A percentile compares a stretch with the other conserved stretches of the same genome.
phyloP scores from a whole-genome alignment of 2,113 vertebrate genomes.

The Oryzias celebensis region DNA sequence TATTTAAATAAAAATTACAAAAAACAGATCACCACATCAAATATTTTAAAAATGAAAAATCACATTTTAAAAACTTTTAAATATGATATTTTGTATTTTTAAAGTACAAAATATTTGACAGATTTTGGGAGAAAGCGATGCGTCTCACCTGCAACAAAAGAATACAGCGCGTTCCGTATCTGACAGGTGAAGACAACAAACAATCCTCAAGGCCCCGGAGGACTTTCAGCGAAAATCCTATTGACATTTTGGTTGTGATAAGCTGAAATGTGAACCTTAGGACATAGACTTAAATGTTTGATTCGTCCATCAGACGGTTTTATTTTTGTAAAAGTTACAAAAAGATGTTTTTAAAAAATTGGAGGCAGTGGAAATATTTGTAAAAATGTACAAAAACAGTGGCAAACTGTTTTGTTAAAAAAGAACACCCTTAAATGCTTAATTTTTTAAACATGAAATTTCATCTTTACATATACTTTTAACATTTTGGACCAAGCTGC shows the following conservation, averaged over 20 bases:
- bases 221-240: conserved; percentile 10
- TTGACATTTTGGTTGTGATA: conserved; percentile 1
- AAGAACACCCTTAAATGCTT: too few species aligned
- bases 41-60: too few species aligned
- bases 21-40: not conserved
- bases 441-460: too few species aligned
- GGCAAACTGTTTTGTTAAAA: too few species aligned
- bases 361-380: not conserved
- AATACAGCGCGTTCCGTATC: too few species aligned
- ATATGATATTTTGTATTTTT: too few species aligned
- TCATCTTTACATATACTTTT: too few species aligned
- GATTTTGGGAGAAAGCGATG: not conserved
- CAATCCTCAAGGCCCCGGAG: conserved; percentile 26
- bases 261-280: not conserved
- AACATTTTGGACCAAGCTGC: too few species aligned
- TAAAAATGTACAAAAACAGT: too few species aligned
- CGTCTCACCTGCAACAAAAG: conserved; percentile 20
- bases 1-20: not conserved
- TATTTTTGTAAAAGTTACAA: not conserved
- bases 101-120: too few species aligned
- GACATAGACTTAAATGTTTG: not conserved
- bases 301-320: not conserved
- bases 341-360: not conserved
- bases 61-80: too few species aligned
- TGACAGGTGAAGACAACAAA: conserved; percentile 2